Evolutionary conservation across 2,888 invertebrate genomes (phyloP), one percentile per base, ranked within the genome.

Genomic region (Danaus chrysippus): DNA sequence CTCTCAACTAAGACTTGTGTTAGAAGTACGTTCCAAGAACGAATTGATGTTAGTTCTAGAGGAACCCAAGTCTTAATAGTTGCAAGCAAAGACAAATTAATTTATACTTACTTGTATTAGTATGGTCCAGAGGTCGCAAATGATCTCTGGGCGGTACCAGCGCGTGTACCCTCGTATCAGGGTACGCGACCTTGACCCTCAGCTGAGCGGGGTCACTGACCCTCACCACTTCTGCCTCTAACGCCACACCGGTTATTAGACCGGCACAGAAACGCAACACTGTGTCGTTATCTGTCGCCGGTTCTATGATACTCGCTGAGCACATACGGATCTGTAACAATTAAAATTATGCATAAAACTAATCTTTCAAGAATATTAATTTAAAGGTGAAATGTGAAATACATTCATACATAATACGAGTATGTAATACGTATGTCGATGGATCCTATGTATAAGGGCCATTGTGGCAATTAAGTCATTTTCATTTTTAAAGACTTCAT

Each of bases 251-350:
- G 65, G 97, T 93, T 57, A 98, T 94, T 3, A 99, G 92, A 0
- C 98, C 98, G 0, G 98, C 98, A 43, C 98, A 97, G 78, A 98
- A 98, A 77, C 98, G 97, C 62, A 97, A 89, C 2, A 96, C 95
- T 12, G 95, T 94, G 72, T 93, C 92, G 72, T 93, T 93, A 78
- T 96, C 94, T 43, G 95, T 95, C 54, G 94, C 94, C 1, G 98
- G 98, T 78, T 98, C 97, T 58, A 96, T 89, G 68, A 98, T 96
- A 3, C 92, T 92, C 6, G 96, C 97, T 17, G 93, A 93, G 77
- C 96, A 96, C 92, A 96, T 96, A 65, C 94, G 92, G 57, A 96
- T 96, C 92, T 94, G 75, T 11, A 75, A 17, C 23, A 12, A 8
- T 19, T 44, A 6, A 11, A 8, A 17, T 13, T 10, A 3, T 44